Conservation (phyloP, 2,797 vertebrate species). For the Eulemur coronatus region DNA sequence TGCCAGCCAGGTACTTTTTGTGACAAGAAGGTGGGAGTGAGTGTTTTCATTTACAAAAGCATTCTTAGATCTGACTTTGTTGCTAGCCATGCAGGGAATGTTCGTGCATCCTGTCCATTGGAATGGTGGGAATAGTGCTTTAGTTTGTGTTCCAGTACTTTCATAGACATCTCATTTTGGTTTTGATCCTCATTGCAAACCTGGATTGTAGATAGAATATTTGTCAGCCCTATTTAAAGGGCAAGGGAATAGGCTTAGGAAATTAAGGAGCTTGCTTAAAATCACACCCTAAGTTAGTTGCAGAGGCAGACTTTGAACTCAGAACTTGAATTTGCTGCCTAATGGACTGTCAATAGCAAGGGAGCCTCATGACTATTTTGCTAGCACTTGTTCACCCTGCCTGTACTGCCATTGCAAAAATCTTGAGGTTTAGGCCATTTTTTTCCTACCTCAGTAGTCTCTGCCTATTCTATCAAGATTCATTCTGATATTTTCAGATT, state of each 20-base stretch:
- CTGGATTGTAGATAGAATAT: not conserved
- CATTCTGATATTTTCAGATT: constrained; percentile 4
- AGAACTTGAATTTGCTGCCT: not conserved
- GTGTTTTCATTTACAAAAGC: not conserved
- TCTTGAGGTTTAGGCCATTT: not conserved
- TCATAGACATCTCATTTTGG: not conserved
- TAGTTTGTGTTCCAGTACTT: not conserved
- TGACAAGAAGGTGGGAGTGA: not conserved
- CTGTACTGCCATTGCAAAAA: not conserved
- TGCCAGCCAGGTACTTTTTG: not conserved
- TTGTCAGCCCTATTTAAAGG: not conserved
- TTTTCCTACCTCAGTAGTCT: not conserved
- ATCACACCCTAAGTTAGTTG: not conserved
- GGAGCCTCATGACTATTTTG: not conserved
- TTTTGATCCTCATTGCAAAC: constrained; percentile 20
- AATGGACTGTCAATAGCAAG: not conserved
- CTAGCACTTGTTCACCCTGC: not conserved
- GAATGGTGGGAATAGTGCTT: not conserved
- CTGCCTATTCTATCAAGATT: not conserved
- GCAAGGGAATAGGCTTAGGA: not conserved
- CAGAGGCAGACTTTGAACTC: not conserved
- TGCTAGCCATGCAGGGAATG: not conserved
- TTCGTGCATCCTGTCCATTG: not conserved
- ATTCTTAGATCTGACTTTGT: not conserved
- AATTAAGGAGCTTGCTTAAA: not conserved